phyloP scores from a whole-genome alignment of 2,797 vertebrate species.

The Pempheris klunzingeri region DNA sequence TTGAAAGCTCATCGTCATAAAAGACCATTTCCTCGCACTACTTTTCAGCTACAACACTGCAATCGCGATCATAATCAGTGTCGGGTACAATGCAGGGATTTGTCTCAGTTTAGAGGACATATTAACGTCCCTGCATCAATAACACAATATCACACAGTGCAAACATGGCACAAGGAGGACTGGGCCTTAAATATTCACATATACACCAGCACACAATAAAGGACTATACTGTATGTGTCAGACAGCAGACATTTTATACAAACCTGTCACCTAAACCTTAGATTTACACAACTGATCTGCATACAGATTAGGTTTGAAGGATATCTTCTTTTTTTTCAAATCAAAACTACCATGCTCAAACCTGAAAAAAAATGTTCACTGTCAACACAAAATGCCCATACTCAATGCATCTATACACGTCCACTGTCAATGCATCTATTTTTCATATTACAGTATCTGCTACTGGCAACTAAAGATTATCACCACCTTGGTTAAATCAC shows the following conservation, averaged over 20 bases:
- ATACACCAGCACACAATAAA: background rate
- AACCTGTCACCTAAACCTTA: background rate
- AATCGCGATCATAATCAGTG: slow-evolving; percentile 43
- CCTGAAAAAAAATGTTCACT: too few relatives aligned
- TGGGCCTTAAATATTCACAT: background rate
- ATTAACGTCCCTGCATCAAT: too few relatives aligned
- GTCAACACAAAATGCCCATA: background rate
- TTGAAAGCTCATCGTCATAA: slow-evolving; percentile 51
- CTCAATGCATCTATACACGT: background rate
- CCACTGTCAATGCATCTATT: background rate
- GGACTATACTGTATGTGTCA: background rate
- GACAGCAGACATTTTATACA: background rate
- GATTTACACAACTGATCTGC: background rate
- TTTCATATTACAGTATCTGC: background rate
- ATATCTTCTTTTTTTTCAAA: background rate
- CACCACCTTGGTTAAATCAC: background rate
- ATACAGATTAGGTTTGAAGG: background rate
- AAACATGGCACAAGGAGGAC: background rate
- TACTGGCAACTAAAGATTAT: too few relatives aligned
- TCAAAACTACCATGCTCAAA: too few relatives aligned
- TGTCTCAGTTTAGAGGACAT: too few relatives aligned
- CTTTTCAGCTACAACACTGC: slow-evolving; percentile 23
- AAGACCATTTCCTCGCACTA: slow-evolving; percentile 21
- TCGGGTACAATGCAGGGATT: slow-evolving; percentile 8
- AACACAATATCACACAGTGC: background rate